Conservation (phyloP, 2,113 vertebrate species). For the Actenoides lindsayi region DNA sequence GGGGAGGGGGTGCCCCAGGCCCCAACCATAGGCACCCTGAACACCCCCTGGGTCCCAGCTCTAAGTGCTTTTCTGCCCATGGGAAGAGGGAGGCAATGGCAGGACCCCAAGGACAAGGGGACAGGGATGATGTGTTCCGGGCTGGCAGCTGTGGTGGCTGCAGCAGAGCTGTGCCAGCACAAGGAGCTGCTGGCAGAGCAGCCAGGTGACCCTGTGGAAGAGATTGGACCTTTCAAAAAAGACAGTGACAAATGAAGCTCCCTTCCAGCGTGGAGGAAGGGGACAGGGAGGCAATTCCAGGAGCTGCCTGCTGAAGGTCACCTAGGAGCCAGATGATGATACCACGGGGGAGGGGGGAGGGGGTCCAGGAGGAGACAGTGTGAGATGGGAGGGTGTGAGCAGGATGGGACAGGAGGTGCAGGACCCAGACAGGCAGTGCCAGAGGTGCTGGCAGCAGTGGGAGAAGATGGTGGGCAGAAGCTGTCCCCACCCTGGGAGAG, state of each 20-base stretch:
- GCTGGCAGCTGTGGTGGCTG: neutral
- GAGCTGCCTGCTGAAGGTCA: slow-evolving; percentile 2
- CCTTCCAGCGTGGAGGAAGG: neutral
- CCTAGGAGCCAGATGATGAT: neutral
- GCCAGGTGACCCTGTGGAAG: slow-evolving; percentile 16
- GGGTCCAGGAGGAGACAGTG: rapidly evolving
- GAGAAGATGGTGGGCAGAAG: neutral
- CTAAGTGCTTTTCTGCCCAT: rapidly evolving
- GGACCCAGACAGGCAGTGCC: neutral
- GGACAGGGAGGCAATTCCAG: neutral
- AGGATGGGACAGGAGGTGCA: rapidly evolving
- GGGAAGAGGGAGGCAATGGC: neutral
- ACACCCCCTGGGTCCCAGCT: rapidly evolving
- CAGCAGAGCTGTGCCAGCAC: neutral
- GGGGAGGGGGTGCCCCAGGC: rapidly evolving
- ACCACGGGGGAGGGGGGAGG: neutral
- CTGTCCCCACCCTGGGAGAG: rapidly evolving
- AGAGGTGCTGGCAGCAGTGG: neutral
- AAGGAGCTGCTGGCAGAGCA: neutral
- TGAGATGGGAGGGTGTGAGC: neutral
- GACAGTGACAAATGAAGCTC: slow-evolving; percentile 66
- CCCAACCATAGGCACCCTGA: rapidly evolving
- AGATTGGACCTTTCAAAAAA: slow-evolving; percentile 58
- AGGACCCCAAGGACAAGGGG: neutral
- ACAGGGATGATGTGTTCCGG: neutral